Evolutionary conservation across 2,113 vertebrate genomes (phyloP), one percentile per base, ranked within the genome.

Genomic region (Amblyopsis rosae): DNA sequence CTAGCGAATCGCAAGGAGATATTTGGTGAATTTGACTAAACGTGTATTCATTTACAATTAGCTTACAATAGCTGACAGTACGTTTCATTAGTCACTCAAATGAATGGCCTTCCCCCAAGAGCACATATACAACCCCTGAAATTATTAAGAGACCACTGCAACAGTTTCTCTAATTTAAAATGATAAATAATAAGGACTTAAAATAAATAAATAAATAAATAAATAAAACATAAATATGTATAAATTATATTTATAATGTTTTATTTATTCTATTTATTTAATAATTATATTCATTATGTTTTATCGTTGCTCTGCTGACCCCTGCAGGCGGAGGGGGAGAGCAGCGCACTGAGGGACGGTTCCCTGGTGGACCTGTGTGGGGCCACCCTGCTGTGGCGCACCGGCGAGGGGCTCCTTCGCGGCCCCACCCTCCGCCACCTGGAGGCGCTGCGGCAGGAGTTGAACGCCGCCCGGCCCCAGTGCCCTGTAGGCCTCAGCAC

Each of bases 341-440:
- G 95, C 89, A 99, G 98, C 5, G 72, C 96, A 0, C 93, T 99
- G 0, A 95, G 96, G 32, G 97, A 99, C 0, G 96, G 98, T 11
- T 99, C 98, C n/a, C 93, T 99, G 71, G 94, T 99, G 4, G 97
- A 99, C 88, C 94, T 99, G 66, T 99, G 98, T 0, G 98, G 98
- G 3, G 97, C 98, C 84, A 99, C 97, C 0, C 92, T 99, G 12
- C 93, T 99, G 83, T 99, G 97, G 98, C 85, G 98, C 1, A 98
- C 98, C 0, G 96, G 97, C 0, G 96, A 96, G 10, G 98, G 98
- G 3, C 93, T 99, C 0, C 90, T 96, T 10, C 95, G 95, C 9
- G 91, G 96, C 0, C 98, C 98, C 0, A 99, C 96, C 1, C 92
- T 98, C 87, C 96, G 98, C 12, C 98, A 99, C 91, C 94, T 99